These are phyloP conservation scores for Dusona sp. DNA, from an alignment of 2,888 invertebrate species.

Conservation along the genomic window DNA sequence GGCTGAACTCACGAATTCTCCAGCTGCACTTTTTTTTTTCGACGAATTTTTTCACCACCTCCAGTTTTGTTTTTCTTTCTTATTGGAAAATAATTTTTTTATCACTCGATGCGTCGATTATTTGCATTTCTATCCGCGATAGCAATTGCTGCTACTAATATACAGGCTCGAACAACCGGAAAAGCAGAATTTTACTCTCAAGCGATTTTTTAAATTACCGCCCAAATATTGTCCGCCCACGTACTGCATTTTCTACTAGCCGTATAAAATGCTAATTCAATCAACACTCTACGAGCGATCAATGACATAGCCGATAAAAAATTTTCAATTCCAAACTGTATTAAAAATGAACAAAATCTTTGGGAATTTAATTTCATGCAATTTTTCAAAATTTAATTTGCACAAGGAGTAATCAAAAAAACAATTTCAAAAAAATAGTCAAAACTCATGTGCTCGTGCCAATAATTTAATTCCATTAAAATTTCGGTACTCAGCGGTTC, in stretches of 20 bases:
- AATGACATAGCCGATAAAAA: neutral
- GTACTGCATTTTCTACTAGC: conserved; percentile 19
- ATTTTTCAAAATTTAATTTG: too few species aligned
- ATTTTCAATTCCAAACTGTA: neutral
- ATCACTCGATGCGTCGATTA: conserved; percentile 6
- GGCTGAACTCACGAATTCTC: neutral
- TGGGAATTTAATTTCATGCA: too few species aligned
- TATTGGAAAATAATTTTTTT: neutral
- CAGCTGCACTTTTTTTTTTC: neutral
- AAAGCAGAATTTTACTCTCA: conserved; percentile 1
- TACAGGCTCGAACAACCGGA: neutral
- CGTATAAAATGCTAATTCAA: neutral
- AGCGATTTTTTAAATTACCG: neutral
- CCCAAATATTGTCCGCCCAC: conserved; percentile 14
- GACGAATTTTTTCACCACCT: conserved; percentile 31
- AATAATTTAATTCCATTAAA: too few species aligned
- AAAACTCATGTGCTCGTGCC: too few species aligned
- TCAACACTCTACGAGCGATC: neutral
- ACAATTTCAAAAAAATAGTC: too few species aligned
- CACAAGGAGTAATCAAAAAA: too few species aligned
- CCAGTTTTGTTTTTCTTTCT: neutral
- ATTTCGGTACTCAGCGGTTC: too few species aligned
- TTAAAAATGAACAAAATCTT: neutral
- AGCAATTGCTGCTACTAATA: neutral
- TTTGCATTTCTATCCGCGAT: neutral